Percentiles rank a stretch among this genome's conserved stretches.
Conservation (phyloP, 2,888 invertebrate species). For the Heliconius hortense region DNA sequence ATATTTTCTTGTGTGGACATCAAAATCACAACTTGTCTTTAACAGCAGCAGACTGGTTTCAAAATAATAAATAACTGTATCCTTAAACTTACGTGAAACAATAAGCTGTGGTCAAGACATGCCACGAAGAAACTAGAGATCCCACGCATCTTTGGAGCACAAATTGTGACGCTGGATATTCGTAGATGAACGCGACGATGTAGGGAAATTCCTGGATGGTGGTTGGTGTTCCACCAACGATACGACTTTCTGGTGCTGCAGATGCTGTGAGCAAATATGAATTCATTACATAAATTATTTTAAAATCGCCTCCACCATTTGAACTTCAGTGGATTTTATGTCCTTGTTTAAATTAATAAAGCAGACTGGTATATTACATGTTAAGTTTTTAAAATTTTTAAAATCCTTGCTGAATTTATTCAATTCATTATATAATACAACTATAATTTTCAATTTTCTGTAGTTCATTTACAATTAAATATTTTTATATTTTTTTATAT, state of each 20-base stretch:
- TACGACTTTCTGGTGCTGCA: conserved; percentile 51
- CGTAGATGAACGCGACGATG: conserved; percentile 52
- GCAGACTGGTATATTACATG: too few relatives aligned
- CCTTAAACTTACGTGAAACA: conserved; percentile 59
- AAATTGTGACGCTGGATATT: conserved; percentile 54
- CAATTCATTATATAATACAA: too few relatives aligned
- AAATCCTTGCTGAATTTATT: too few relatives aligned
- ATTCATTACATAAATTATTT: neutral
- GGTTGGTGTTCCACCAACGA: conserved; percentile 57
- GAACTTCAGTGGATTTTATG: too few relatives aligned
- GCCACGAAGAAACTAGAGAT: conserved; percentile 61
- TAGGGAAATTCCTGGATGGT: conserved; percentile 59
- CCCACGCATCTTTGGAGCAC: conserved; percentile 63
- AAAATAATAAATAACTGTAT: neutral
- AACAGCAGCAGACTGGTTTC: too few relatives aligned
- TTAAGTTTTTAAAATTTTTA: too few relatives aligned
- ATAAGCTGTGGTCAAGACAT: conserved; percentile 56
- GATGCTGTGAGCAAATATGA: conserved; percentile 46
- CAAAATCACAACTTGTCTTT: too few relatives aligned
- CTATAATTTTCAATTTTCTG: too few relatives aligned
- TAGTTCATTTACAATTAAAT: neutral
- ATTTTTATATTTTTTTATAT: neutral
- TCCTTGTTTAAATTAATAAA: too few relatives aligned
- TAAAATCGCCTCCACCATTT: too few relatives aligned
- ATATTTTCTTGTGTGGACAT: too few relatives aligned